Evolutionary conservation across 2,113 vertebrate species (phyloP).

Genomic region (Caretta caretta): DNA sequence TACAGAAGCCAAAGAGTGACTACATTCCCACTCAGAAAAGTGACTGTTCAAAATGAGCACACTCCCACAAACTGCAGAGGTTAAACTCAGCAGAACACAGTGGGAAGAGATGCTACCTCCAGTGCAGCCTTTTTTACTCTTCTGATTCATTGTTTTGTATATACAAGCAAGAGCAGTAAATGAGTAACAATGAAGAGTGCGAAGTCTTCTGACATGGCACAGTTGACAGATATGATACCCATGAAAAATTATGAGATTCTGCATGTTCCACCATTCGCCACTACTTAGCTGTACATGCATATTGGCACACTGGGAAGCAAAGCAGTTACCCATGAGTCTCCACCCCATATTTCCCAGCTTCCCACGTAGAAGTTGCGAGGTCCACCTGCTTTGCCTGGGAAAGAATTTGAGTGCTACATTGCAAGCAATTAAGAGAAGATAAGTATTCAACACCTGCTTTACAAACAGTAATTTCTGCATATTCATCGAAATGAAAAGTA

Average conservation of each 20-base stretch:
- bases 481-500: not conserved
- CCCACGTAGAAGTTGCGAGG: constrained; percentile 81
- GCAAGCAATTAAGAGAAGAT: constrained; percentile 29
- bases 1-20: not conserved
- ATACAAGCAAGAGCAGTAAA: not conserved
- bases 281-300: constrained; percentile 59
- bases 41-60: not conserved
- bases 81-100: not conserved
- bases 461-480: not conserved
- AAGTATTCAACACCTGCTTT: constrained; percentile 9
- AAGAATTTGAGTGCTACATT: constrained; percentile 76
- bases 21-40: not conserved
- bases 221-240: constrained; percentile 24
- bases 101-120: not conserved
- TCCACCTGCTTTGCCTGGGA: constrained; percentile 79
- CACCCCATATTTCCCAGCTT: constrained; percentile 84
- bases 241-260: constrained; percentile 1
- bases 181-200: not conserved
- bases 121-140: not conserved
- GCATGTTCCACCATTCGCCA: constrained; percentile 47
- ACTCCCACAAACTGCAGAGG: not conserved
- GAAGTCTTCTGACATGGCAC: not conserved
- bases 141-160: not conserved
- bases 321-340: constrained; percentile 85
- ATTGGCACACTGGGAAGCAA: constrained; percentile 74